Conservation (phyloP, 37 sponge, comb jelly and placozoan genomes). For the Cliona cf. orientalis region DNA sequence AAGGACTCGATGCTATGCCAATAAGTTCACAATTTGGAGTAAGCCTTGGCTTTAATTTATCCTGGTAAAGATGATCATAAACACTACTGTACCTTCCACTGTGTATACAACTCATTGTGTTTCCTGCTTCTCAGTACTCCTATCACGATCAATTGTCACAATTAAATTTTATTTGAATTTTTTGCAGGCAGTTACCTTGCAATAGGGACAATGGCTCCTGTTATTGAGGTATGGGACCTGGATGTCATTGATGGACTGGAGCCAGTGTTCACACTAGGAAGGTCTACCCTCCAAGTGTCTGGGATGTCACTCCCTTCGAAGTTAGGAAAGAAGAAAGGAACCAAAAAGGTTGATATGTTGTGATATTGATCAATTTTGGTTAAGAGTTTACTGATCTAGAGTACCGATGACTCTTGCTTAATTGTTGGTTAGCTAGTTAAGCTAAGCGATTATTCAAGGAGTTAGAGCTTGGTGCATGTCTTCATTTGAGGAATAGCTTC, state of each 20-base stretch:
- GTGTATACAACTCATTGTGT: no score
- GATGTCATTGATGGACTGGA: slow-evolving; percentile 86
- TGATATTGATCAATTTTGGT: background rate
- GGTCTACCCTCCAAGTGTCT: background rate
- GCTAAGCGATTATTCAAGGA: background rate
- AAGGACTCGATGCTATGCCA: no score
- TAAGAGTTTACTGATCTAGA: slow-evolving; percentile 1
- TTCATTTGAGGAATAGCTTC: no score
- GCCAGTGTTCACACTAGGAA: slow-evolving; percentile 82
- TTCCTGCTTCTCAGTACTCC: no score
- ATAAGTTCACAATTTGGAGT: no score
- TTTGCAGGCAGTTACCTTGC: slow-evolving; percentile 79
- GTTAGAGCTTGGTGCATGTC: background rate
- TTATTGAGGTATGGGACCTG: slow-evolving; percentile 96
- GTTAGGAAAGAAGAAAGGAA: slow-evolving; percentile 49
- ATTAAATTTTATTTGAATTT: background rate
- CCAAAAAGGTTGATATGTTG: slow-evolving; percentile 40
- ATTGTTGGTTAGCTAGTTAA: no score
- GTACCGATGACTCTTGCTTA: background rate
- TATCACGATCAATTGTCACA: background rate
- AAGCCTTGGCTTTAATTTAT: no score
- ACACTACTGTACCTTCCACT: no score
- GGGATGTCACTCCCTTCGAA: background rate
- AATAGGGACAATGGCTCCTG: slow-evolving; percentile 88
- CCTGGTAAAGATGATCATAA: no score